A percentile compares a stretch with the other conserved stretches of the same genome.
Conservation (phyloP, 2,888 invertebrate genomes). For the Encarsia formosa region DNA sequence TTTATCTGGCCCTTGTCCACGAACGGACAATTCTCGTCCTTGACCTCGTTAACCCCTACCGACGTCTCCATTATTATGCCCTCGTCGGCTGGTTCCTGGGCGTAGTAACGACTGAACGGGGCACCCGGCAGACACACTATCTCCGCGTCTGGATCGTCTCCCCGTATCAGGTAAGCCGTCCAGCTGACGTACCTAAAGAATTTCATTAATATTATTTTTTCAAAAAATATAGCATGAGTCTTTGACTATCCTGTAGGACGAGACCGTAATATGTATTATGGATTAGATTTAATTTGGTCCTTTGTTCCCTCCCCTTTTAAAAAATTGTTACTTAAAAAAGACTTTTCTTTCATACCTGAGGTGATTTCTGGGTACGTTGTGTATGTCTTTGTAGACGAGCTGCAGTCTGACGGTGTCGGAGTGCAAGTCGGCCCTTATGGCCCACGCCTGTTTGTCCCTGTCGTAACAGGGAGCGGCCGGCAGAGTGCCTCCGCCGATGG, state of each 20-base stretch:
- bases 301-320: too few species aligned
- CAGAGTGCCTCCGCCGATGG: conserved; percentile 56
- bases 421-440: conserved; percentile 71
- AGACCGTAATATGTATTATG: too few species aligned
- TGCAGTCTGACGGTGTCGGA: conserved; percentile 71
- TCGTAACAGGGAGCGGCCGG: conserved; percentile 69
- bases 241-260: not conserved
- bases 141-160: conserved; percentile 59
- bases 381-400: conserved; percentile 71
- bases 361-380: conserved; percentile 75
- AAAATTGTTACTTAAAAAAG: too few species aligned
- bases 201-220: not conserved
- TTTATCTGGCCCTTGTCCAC: conserved; percentile 69
- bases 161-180: conserved; percentile 66
- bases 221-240: not conserved
- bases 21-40: conserved; percentile 66
- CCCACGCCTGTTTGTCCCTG: conserved; percentile 75
- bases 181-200: conserved; percentile 60
- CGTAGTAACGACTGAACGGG: conserved; percentile 75
- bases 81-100: conserved; percentile 73
- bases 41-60: conserved; percentile 68
- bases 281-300: too few species aligned
- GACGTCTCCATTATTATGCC: conserved; percentile 79
- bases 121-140: conserved; percentile 67
- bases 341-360: conserved; percentile 59